Conservation (phyloP, 2,113 vertebrate genomes). For the Campylomormyrus tamandua region DNA sequence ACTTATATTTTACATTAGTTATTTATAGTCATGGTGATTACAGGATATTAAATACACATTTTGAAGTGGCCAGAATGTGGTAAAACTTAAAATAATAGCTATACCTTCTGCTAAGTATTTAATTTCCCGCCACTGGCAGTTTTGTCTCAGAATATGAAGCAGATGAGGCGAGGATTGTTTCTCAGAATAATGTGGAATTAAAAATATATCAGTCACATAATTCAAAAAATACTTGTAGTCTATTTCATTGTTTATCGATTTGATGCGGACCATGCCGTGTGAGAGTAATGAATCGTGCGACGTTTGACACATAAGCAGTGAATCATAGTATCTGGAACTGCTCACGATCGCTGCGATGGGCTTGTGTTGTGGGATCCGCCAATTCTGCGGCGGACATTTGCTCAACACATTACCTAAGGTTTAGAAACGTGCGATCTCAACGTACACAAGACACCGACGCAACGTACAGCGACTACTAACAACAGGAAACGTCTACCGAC, state of each 20-base stretch:
- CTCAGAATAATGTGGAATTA: slow-evolving; percentile 27
- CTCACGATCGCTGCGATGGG: slow-evolving; percentile 26
- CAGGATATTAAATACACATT: not conserved
- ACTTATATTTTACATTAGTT: not conserved
- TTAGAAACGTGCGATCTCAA: not conserved
- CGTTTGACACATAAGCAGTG: slow-evolving; percentile 38
- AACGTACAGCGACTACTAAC: not conserved
- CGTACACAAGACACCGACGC: not conserved
- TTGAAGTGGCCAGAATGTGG: not conserved
- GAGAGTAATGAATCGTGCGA: slow-evolving; percentile 39
- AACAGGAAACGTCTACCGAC: not conserved
- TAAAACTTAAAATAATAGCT: not conserved
- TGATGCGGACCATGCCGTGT: slow-evolving; percentile 42
- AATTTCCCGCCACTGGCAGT: not conserved
- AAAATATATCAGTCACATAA: slow-evolving; percentile 31
- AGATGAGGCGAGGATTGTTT: slow-evolving; percentile 5
- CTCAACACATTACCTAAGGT: slow-evolving; percentile 2
- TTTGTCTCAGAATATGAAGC: slow-evolving; percentile 12
- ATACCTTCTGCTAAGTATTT: not conserved
- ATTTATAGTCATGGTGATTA: not conserved
- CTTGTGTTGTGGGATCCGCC: slow-evolving; percentile 2
- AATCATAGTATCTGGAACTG: slow-evolving; percentile 22
- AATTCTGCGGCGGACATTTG: not conserved
- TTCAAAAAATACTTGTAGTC: slow-evolving; percentile 40
- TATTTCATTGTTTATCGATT: slow-evolving; percentile 46